Percentiles rank a stretch among this genome's conserved stretches.
phyloP scores from a whole-genome alignment of 2,888 invertebrate genomes.

The Leuctra nigra region DNA sequence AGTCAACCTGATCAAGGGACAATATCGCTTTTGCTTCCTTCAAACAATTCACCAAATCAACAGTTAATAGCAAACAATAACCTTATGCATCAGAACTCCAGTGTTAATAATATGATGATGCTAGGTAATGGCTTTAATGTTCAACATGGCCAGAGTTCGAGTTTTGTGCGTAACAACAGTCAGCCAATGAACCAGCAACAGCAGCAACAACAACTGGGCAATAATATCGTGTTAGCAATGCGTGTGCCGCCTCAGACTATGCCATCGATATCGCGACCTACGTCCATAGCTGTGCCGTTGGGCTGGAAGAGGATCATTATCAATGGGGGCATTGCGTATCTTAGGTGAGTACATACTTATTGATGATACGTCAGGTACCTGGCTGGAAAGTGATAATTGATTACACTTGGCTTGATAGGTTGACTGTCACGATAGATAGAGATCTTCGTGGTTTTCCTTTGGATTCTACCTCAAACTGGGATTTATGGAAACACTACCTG shows the following conservation, averaged over 20 bases:
- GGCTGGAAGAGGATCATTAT: constrained; percentile 71
- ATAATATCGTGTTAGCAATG: constrained; percentile 29
- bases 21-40: constrained; percentile 36
- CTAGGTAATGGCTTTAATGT: constrained; percentile 21
- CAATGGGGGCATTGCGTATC: constrained; percentile 67
- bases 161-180: constrained; percentile 22
- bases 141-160: constrained; percentile 14
- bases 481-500: too few species aligned
- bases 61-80: constrained; percentile 19
- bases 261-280: constrained; percentile 29
- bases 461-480: too few species aligned
- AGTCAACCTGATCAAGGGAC: constrained; percentile 36
- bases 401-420: too few species aligned
- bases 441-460: too few species aligned
- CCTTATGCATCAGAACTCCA: constrained; percentile 9
- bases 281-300: constrained; percentile 55
- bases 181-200: constrained; percentile 20
- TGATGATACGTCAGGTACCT: too few species aligned
- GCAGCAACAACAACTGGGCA: constrained; percentile 25
- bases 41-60: constrained; percentile 25
- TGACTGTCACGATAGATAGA: too few species aligned
- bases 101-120: constrained; percentile 25
- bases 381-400: too few species aligned
- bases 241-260: constrained; percentile 25
- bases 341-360: constrained; percentile 68